These are phyloP conservation scores for Microdon myrmicae DNA, from an alignment of 2,888 invertebrate genomes.

Conservation along the genomic window DNA sequence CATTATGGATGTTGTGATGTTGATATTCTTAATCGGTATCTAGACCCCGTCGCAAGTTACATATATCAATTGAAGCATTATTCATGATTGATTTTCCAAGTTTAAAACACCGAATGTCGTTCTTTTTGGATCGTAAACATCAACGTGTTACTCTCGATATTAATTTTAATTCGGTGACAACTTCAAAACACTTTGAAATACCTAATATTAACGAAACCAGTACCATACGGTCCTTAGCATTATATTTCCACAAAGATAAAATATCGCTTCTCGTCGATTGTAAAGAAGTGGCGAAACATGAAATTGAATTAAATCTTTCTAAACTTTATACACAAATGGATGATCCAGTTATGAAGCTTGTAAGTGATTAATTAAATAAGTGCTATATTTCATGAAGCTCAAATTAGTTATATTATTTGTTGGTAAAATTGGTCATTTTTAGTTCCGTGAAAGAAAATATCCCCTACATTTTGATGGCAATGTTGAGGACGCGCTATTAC, in stretches of 20 bases:
- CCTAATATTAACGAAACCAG: conserved; percentile 66
- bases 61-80: conserved; percentile 66
- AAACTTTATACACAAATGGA: conserved; percentile 67
- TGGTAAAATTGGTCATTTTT: neutral
- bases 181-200: conserved; percentile 65
- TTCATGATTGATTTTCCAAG: conserved; percentile 67
- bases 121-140: conserved; percentile 66
- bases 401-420: neutral
- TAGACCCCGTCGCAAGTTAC: conserved; percentile 65
- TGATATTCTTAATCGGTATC: neutral
- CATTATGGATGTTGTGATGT: neutral
- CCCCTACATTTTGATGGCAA: conserved; percentile 65
- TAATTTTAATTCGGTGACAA: conserved; percentile 62
- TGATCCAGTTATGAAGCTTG: conserved; percentile 66
- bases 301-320: conserved; percentile 64
- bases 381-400: neutral
- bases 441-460: conserved; percentile 67
- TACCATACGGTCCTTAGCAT: conserved; percentile 65
- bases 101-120: conserved; percentile 66
- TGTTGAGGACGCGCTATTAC: conserved; percentile 64
- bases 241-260: conserved; percentile 64
- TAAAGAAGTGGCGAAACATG: conserved; percentile 63
- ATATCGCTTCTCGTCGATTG: conserved; percentile 65
- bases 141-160: conserved; percentile 65
- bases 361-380: conserved; percentile 54